These are phyloP conservation scores for Drosophila acutilabella DNA, from an alignment of 2,888 invertebrate species.

Conservation along the genomic window DNA sequence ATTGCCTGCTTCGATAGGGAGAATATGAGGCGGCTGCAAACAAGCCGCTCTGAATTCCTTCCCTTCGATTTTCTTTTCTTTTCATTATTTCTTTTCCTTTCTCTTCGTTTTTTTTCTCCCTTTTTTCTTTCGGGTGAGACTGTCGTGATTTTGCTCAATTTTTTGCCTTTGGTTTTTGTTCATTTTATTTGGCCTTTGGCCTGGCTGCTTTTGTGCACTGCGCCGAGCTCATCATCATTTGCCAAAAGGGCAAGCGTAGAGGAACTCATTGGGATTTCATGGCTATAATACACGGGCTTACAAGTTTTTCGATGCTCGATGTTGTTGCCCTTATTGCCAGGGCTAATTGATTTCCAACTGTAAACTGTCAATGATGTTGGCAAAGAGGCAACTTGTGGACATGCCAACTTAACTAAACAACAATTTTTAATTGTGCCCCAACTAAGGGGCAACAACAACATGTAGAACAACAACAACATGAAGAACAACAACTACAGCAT, in stretches of 20 bases:
- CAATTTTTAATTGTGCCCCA: conserved; percentile 73
- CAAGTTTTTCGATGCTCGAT: conserved; percentile 22
- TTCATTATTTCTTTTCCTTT: conserved; percentile 7
- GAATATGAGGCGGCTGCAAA: conserved; percentile 64
- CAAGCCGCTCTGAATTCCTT: conserved; percentile 57
- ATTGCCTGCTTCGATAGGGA: conserved; percentile 72
- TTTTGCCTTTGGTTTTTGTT: conserved; percentile 16
- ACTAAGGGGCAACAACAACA: conserved; percentile 28
- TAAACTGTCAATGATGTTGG: conserved; percentile 43
- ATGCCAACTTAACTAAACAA: conserved; percentile 62
- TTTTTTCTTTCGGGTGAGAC: conserved; percentile 31
- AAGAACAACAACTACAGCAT: conserved; percentile 18
- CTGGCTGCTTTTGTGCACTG: conserved; percentile 48
- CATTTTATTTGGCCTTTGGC: conserved; percentile 52
- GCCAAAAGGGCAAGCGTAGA: conserved; percentile 45
- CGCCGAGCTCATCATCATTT: conserved; percentile 55
- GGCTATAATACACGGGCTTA: conserved; percentile 33
- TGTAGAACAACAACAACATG: conserved; percentile 6
- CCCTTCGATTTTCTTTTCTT: not conserved
- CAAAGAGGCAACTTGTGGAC: conserved; percentile 36
- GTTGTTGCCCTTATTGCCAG: not conserved
- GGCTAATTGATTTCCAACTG: conserved; percentile 69
- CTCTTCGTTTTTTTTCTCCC: conserved; percentile 17
- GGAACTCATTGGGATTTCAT: conserved; percentile 50
- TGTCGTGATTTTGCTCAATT: conserved; percentile 57